These are phyloP conservation scores for Nephila pilipes DNA, from an alignment of 1,140 invertebrate genomes.

Conservation along the genomic window DNA sequence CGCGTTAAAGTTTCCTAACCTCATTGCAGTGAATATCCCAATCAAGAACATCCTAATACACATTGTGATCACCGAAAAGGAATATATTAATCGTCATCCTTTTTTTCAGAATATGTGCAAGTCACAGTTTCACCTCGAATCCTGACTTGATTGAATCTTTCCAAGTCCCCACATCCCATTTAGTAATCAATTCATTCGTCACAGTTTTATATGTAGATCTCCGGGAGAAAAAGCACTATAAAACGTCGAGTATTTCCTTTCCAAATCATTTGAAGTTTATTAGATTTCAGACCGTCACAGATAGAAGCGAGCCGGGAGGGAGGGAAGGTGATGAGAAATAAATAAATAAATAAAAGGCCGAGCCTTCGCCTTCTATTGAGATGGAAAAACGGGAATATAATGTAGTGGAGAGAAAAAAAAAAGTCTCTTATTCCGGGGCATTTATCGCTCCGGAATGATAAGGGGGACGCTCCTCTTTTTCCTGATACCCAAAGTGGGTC, in stretches of 20 bases:
- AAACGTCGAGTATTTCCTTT: slow-evolving; percentile 31
- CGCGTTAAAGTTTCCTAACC: no score
- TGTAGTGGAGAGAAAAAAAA: slow-evolving; percentile 15
- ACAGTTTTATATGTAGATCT: slow-evolving; percentile 20
- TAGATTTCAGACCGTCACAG: neutral
- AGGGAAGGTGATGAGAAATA: slow-evolving; percentile 7
- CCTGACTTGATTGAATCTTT: neutral
- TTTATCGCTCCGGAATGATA: slow-evolving; percentile 40
- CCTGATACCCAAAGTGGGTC: slow-evolving; percentile 46
- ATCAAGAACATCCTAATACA: no score
- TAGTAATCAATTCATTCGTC: slow-evolving; percentile 12
- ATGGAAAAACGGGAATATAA: slow-evolving; percentile 51
- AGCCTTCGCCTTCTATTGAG: slow-evolving; percentile 42
- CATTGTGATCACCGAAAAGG: no score
- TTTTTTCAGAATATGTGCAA: no score
- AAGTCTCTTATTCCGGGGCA: slow-evolving; percentile 38
- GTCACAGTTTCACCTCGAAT: neutral
- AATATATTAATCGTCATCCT: no score
- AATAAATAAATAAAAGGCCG: slow-evolving; percentile 29
- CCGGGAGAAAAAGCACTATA: neutral
- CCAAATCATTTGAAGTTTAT: slow-evolving; percentile 35
- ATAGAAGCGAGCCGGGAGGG: neutral
- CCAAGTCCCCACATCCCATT: neutral
- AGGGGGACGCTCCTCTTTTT: slow-evolving; percentile 33
- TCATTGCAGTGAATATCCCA: no score